Evolutionary conservation across 2,113 vertebrate genomes (phyloP), one percentile per base, ranked within the genome.

Genomic region (Eurypyga helias): DNA sequence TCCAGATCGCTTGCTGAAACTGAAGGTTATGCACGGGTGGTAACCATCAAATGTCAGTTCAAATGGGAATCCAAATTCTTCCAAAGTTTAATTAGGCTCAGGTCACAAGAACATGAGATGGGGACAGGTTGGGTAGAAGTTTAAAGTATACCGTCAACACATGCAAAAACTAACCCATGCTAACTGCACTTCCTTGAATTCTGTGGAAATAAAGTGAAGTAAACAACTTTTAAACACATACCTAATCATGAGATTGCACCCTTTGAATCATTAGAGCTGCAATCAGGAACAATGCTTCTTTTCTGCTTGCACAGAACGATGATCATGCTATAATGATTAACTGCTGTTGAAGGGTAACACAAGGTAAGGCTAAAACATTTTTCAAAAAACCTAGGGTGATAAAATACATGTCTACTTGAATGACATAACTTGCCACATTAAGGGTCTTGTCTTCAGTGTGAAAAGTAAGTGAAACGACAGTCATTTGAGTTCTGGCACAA

Each of bases 361-460:
- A 95, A 97, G 92, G 93, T 51, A 96, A 97, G 78, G 95, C 93
- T 95, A 90, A 92, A 90, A 82, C 34, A 73, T 41, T 85, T 96
- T 91, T 80, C 64, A 72, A 92, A 70, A 84, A 96, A 95, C 65
- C 70, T 87, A 70, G 41, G 72, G 66, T 93, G 97, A 88, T 29
- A 11, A 96, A 97, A 93, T 71, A 60, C 43, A 62, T 54, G 77
- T 26, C 48, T 87, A 46, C 25, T 57, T 83, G 84, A 93, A 29
- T 33, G 29, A 24, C 31, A 76, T 23, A 76, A n/a, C 12, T 58
- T 51, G 23, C 28, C 38, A 34, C 29, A 26, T 17, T 28, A 43
- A 77, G 41, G n/a, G 7, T 21, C 14, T 33, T 57, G 11, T 23
- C 26, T 58, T 77, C 43, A 67, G 25, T n/a, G 25, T 2, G 12